phyloP scores from a whole-genome alignment of 2,797 vertebrate genomes.

The Helostoma temminkii region DNA sequence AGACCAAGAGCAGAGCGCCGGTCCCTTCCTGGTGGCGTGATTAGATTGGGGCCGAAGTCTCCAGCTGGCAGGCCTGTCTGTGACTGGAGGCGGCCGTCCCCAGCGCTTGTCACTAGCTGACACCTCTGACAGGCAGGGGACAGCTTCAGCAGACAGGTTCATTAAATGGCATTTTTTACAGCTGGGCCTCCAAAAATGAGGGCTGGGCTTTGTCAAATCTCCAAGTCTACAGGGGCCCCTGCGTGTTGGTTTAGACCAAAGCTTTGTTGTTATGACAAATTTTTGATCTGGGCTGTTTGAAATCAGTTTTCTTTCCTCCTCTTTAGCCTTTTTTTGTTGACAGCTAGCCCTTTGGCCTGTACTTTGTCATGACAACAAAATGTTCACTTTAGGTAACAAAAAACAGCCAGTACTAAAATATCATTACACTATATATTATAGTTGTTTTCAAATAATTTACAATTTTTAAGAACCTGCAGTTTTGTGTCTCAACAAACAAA shows the following conservation, averaged over 20 bases:
- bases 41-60: slow-evolving; percentile 99
- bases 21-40: slow-evolving; percentile 97
- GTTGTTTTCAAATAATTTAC: slow-evolving; percentile 1
- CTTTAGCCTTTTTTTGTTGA: slow-evolving; percentile 85
- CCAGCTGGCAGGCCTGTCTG: slow-evolving; percentile 99
- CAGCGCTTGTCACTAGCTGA: slow-evolving; percentile 98
- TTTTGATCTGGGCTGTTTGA: slow-evolving; percentile 90
- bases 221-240: slow-evolving; percentile 85
- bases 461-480: slow-evolving; percentile 1
- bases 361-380: slow-evolving; percentile 86
- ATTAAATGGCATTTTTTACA: slow-evolving; percentile 99
- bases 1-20: slow-evolving; percentile 86
- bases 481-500: background rate
- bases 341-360: slow-evolving; percentile 88
- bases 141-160: slow-evolving; percentile 99
- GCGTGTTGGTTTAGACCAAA: slow-evolving; percentile 91
- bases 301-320: slow-evolving; percentile 88
- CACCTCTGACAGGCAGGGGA: slow-evolving; percentile 99
- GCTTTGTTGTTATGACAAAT: slow-evolving; percentile 96
- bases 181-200: slow-evolving; percentile 93
- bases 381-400: slow-evolving; percentile 72
- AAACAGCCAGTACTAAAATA: slow-evolving; percentile 34
- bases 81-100: slow-evolving; percentile 98
- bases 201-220: slow-evolving; percentile 89
- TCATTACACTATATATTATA: background rate